phyloP scores from a whole-genome alignment of 1,140 invertebrate genomes.

The Rhizoglyphus robini region DNA sequence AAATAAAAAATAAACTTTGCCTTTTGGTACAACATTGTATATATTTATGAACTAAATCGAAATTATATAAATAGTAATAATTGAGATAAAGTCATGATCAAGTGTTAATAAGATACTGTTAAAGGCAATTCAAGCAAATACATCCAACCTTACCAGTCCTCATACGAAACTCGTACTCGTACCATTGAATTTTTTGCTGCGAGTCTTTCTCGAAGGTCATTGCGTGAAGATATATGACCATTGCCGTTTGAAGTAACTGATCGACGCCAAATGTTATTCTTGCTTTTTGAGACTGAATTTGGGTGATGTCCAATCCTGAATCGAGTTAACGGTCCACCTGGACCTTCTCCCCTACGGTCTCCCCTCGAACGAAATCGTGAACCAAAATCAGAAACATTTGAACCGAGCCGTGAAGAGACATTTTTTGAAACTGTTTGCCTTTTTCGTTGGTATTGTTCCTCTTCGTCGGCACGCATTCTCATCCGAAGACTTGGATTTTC shows the following conservation, averaged over 20 bases:
- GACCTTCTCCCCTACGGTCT: too few species aligned
- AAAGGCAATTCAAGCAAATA: too few species aligned
- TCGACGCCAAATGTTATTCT: neutral
- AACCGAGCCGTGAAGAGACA: neutral
- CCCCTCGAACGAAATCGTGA: too few species aligned
- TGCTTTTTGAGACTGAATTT: neutral
- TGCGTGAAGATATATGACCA: neutral
- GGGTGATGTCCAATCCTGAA: neutral
- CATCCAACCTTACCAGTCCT: too few species aligned
- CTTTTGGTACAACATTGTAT: too few species aligned
- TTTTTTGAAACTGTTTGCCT: neutral
- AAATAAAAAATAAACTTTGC: too few species aligned
- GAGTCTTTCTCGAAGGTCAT: conserved; percentile 1
- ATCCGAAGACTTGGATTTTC: neutral
- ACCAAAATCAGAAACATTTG: neutral
- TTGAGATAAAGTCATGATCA: too few species aligned
- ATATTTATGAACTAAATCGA: too few species aligned
- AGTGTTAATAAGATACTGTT: too few species aligned
- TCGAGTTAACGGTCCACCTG: too few species aligned
- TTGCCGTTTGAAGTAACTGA: neutral
- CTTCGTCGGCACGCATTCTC: conserved; percentile 14
- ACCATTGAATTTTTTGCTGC: neutral
- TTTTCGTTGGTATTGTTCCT: neutral
- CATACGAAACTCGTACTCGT: conserved; percentile 8
- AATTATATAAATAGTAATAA: too few species aligned